A percentile compares a stretch with the other conserved stretches of the same genome.
These are phyloP conservation scores for Diadegma fenestrale DNA, from an alignment of 2,888 invertebrate genomes.

Conservation along the genomic window DNA sequence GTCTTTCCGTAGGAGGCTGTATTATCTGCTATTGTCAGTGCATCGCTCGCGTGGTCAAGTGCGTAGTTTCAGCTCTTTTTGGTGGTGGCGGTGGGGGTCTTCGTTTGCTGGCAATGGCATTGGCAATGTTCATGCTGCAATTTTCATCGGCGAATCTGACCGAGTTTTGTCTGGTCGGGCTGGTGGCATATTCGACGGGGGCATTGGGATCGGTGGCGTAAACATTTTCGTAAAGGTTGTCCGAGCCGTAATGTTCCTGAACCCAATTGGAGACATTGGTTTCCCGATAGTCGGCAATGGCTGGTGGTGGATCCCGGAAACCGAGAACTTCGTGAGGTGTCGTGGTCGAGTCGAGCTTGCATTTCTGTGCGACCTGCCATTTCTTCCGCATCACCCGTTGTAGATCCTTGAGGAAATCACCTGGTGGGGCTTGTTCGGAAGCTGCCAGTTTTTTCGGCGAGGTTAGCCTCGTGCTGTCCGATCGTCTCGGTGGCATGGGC, in stretches of 20 bases:
- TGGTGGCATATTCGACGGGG: conserved; percentile 85
- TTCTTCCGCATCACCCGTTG: conserved; percentile 97
- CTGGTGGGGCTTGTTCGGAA: conserved; percentile 90
- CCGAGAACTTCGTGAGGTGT: conserved; percentile 96
- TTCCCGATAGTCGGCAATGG: conserved; percentile 91
- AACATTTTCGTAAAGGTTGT: conserved; percentile 93
- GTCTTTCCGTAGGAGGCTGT: conserved; percentile 79
- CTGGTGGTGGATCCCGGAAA: conserved; percentile 92
- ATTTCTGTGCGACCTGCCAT: conserved; percentile 97
- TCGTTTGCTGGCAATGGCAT: conserved; percentile 86
- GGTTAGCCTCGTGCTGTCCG: conserved; percentile 87
- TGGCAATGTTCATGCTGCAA: conserved; percentile 82
- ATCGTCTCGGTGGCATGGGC: conserved; percentile 91
- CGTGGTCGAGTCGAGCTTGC: conserved; percentile 94
- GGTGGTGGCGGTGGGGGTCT: conserved; percentile 96
- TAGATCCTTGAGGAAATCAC: conserved; percentile 94
- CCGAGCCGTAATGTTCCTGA: conserved; percentile 92
- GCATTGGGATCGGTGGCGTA: conserved; percentile 85
- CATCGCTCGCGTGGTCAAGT: conserved; percentile 87
- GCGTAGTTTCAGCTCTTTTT: conserved; percentile 95
- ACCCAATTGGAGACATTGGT: conserved; percentile 96
- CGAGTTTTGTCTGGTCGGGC: conserved; percentile 77
- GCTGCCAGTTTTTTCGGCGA: conserved; percentile 92
- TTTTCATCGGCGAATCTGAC: conserved; percentile 81
- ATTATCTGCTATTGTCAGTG: conserved; percentile 84